A percentile compares a stretch with the other conserved stretches of the same genome.
phyloP scores from a whole-genome alignment of 2,888 invertebrate species.

The Sarcophaga caerulescens region DNA sequence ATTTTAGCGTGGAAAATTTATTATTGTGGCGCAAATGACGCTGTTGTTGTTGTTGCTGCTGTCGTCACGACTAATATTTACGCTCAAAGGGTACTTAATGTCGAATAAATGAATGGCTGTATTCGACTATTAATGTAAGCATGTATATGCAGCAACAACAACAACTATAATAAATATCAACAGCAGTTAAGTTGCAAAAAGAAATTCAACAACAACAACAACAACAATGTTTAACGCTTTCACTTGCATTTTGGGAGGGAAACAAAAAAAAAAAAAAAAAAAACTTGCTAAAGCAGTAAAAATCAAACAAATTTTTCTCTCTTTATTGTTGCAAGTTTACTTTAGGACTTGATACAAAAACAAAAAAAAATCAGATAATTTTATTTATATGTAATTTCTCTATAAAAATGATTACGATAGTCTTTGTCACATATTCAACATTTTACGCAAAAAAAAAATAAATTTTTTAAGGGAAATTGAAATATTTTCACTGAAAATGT shows the following conservation, averaged over 20 bases:
- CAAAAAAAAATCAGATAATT: neutral
- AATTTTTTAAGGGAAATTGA: no score
- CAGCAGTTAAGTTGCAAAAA: neutral
- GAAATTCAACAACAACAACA: neutral
- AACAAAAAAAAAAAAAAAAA: constrained; percentile 32
- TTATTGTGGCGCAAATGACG: constrained; percentile 6
- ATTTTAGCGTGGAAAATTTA: constrained; percentile 16
- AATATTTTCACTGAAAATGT: no score
- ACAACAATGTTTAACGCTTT: constrained; percentile 59
- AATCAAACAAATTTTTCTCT: constrained; percentile 21
- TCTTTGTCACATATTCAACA: no score
- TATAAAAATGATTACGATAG: no score
- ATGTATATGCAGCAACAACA: constrained; percentile 34
- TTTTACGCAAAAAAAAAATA: no score
- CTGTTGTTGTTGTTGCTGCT: constrained; percentile 26
- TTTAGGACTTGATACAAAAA: neutral
- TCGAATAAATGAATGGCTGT: constrained; percentile 19
- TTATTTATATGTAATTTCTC: neutral
- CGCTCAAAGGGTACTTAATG: constrained; percentile 53
- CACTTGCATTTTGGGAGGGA: constrained; percentile 41
- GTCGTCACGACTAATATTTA: constrained; percentile 7
- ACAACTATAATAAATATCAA: neutral
- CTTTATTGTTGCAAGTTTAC: neutral
- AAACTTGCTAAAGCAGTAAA: constrained; percentile 13
- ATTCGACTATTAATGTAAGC: constrained; percentile 50